Evolutionary conservation across 2,113 vertebrate species (phyloP).

Genomic region (Aix galericulata): DNA sequence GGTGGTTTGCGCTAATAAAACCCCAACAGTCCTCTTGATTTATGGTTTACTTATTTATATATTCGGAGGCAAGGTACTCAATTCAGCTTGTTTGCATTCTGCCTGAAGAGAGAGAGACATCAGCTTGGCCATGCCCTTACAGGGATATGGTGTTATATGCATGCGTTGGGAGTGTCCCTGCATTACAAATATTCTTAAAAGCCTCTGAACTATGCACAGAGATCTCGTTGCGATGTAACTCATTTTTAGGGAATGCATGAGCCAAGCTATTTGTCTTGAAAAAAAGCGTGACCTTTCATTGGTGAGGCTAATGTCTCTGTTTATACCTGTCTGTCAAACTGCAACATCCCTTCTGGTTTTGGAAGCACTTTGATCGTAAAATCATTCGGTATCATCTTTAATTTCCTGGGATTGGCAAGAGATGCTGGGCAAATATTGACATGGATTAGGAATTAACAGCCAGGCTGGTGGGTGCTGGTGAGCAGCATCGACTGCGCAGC

Average conservation of each 20-base stretch:
- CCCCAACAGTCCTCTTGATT: neutral
- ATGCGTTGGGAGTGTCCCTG: accelerated
- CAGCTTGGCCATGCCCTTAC: neutral
- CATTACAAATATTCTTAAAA: neutral
- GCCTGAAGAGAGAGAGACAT: neutral
- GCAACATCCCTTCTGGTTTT: neutral
- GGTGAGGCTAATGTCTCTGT: neutral
- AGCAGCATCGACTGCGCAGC: neutral
- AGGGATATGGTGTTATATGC: accelerated
- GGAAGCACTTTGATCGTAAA: neutral
- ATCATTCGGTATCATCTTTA: neutral
- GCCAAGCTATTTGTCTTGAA: neutral
- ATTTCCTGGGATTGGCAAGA: neutral
- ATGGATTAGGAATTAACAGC: accelerated
- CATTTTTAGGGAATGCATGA: neutral
- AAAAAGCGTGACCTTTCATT: neutral
- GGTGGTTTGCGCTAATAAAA: neutral
- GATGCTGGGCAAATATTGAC: accelerated
- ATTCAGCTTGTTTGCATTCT: neutral
- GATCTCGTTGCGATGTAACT: neutral
- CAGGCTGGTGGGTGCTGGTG: neutral
- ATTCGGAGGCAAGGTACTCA: neutral
- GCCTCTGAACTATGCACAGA: accelerated
- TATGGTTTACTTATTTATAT: neutral
- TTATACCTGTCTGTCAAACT: neutral